A percentile compares a stretch with the other conserved stretches of the same genome.
Evolutionary conservation across 2,113 vertebrate species (phyloP).

Genomic region (Etheostoma spectabile): DNA sequence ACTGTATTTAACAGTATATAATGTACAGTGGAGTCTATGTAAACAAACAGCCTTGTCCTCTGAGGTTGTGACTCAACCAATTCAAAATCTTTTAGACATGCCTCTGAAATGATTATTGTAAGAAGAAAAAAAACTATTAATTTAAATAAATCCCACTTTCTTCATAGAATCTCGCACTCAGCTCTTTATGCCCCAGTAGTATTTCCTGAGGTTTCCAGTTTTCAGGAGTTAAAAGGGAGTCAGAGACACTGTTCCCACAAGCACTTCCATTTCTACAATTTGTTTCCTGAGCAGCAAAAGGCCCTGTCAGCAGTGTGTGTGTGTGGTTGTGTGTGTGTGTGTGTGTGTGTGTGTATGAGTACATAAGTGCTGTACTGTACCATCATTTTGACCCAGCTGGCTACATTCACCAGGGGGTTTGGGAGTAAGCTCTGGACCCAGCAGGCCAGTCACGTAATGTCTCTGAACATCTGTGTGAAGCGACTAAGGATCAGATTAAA

Average conservation of each 20-base stretch:
- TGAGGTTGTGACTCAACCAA: conserved; percentile 3
- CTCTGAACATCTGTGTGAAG: conserved; percentile 54
- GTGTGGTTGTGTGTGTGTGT: not conserved
- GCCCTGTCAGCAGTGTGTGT: conserved; percentile 12
- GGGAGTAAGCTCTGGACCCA: conserved; percentile 46
- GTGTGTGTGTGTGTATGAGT: not conserved
- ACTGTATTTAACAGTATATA: not conserved
- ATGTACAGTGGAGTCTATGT: not conserved
- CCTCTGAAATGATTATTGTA: conserved; percentile 44
- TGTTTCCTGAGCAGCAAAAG: conserved; percentile 33
- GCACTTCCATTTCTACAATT: conserved; percentile 5
- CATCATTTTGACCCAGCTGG: conserved; percentile 59
- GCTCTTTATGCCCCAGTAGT: conserved; percentile 1
- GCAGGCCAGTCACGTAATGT: conserved; percentile 48
- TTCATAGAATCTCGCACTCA: conserved; percentile 22
- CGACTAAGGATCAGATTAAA: conserved; percentile 61
- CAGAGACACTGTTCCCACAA: conserved; percentile 22
- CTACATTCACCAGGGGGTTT: conserved; percentile 32
- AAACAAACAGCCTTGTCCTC: not conserved
- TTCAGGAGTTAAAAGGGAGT: conserved; percentile 39
- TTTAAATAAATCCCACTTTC: conserved; percentile 57
- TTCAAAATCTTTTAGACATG: conserved; percentile 33
- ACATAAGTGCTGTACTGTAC: conserved; percentile 35
- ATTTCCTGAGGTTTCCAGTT: conserved; percentile 33
- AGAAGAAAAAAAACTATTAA: conserved; percentile 46